Percentiles rank a stretch among this genome's conserved stretches.
Conservation (phyloP, 2,888 invertebrate species). For the Drosophila lutescens region DNA sequence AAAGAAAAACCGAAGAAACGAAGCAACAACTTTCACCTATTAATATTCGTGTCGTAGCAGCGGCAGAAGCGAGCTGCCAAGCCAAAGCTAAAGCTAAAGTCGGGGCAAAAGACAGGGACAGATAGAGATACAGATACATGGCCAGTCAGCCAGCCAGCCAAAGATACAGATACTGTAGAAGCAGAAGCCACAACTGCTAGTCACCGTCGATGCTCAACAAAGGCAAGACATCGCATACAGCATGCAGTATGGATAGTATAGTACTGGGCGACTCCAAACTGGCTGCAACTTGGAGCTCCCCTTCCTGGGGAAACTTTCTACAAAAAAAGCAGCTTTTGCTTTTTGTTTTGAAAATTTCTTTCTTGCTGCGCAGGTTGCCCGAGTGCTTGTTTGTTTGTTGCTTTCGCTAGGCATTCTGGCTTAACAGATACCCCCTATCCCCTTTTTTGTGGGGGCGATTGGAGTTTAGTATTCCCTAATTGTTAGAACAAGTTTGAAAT, state of each 20-base stretch:
- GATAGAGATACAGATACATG: background rate
- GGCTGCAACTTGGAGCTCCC: conserved; percentile 44
- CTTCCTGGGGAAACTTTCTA: conserved; percentile 54
- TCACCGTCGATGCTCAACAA: conserved; percentile 62
- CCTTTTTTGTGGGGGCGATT: conserved; percentile 13
- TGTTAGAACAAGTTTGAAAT: conserved; percentile 9
- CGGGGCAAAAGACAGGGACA: conserved; percentile 10
- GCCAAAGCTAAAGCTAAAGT: conserved; percentile 33
- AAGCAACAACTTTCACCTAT: conserved; percentile 83
- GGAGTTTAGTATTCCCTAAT: background rate
- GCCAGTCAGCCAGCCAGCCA: background rate
- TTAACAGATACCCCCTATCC: background rate
- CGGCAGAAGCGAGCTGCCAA: conserved; percentile 66
- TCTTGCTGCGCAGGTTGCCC: conserved; percentile 41
- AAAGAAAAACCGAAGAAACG: conserved; percentile 49
- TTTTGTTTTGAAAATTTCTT: conserved; percentile 52
- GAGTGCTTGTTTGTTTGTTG: conserved; percentile 33
- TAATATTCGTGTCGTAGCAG: conserved; percentile 82
- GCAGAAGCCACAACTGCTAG: conserved; percentile 63
- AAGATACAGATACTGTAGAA: conserved; percentile 51
- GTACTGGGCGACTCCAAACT: conserved; percentile 35
- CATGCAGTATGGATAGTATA: no score
- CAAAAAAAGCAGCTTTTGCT: conserved; percentile 47
- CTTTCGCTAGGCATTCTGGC: conserved; percentile 37
- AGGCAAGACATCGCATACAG: conserved; percentile 55